Evolutionary conservation across 2,113 vertebrate genomes (phyloP), one percentile per base, ranked within the genome.

Genomic region (Callopanchax toddi): DNA sequence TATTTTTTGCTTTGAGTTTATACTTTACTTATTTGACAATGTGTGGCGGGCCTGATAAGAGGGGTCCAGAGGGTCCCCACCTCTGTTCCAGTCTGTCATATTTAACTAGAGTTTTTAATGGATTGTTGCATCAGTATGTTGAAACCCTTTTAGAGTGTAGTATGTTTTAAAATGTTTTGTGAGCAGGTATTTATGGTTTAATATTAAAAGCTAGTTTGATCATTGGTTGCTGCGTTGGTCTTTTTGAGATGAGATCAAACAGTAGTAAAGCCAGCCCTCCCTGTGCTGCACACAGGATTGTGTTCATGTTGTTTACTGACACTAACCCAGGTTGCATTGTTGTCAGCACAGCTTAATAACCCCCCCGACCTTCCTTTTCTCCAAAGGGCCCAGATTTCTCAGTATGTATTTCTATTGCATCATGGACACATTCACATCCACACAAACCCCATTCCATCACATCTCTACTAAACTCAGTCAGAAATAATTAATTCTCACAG

Each of bases 401-500:
- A 49, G 44, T 53, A 23, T 68, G 57, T 50, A 77, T 78, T 82
- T 67, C 34, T 26, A 3, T 32, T 68, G 36, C 23, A 46, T 5
- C 54, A 46, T 10, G 1, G 34, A 50, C 10, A 42, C 29, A 46
- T 10, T 21, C 56, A 43, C 23, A 51, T 11, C 0, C 44, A 32
- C 3, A 3, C 23, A 44, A 6, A 52, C n/a, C 5, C 68, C 17
- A 62, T 78, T 84, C 58, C 51, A 66, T 71, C 37, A 37, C 71
- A 75, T 69, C 23, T 43, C 39, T 77, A 15, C 65, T 68, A 74
- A 82, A 85, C 85, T 78, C 70, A 60, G 49, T 53, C 55, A 85
- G 84, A 71, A 88, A 72, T 83, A 81, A 86, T 89, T 77, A 70
- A 76, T 85, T 76, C 76, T 60, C 66, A 62, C 18, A 68, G 71